These are phyloP conservation scores for Drosophila antonietae DNA, from an alignment of 2,888 invertebrate species.

Conservation along the genomic window DNA sequence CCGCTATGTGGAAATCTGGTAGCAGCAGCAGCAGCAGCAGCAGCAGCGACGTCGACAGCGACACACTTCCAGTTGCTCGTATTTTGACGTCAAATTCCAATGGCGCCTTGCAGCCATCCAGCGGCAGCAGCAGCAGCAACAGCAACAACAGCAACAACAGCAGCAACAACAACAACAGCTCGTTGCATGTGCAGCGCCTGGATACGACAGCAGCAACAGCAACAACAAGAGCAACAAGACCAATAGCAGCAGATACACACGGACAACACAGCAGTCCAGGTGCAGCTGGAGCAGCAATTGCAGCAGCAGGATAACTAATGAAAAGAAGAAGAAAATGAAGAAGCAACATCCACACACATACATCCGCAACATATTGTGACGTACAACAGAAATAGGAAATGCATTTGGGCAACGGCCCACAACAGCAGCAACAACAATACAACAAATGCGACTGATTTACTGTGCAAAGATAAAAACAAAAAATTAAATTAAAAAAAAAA, in stretches of 20 bases:
- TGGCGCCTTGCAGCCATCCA: slow-evolving; percentile 74
- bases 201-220: slow-evolving; percentile 37
- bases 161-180: slow-evolving; percentile 27
- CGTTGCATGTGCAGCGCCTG: slow-evolving; percentile 74
- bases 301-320: slow-evolving; percentile 22
- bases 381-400: slow-evolving; percentile 29
- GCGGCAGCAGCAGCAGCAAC: slow-evolving; percentile 45
- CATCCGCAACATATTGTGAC: slow-evolving; percentile 54
- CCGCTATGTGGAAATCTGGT: slow-evolving; percentile 70
- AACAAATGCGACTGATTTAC: slow-evolving; percentile 57
- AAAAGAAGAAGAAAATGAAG: neutral
- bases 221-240: slow-evolving; percentile 40
- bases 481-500: neutral
- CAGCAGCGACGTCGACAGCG: slow-evolving; percentile 40
- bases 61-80: slow-evolving; percentile 79
- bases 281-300: slow-evolving; percentile 19
- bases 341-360: neutral
- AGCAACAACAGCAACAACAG: slow-evolving; percentile 44
- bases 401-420: slow-evolving; percentile 41
- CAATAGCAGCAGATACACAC: slow-evolving; percentile 65
- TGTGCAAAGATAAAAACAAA: slow-evolving; percentile 35
- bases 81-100: slow-evolving; percentile 76
- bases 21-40: slow-evolving; percentile 27
- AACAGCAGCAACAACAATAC: slow-evolving; percentile 28
- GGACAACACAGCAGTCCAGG: slow-evolving; percentile 46